Conservation (phyloP, 2,797 vertebrate genomes). For the Liparis tanakae region DNA sequence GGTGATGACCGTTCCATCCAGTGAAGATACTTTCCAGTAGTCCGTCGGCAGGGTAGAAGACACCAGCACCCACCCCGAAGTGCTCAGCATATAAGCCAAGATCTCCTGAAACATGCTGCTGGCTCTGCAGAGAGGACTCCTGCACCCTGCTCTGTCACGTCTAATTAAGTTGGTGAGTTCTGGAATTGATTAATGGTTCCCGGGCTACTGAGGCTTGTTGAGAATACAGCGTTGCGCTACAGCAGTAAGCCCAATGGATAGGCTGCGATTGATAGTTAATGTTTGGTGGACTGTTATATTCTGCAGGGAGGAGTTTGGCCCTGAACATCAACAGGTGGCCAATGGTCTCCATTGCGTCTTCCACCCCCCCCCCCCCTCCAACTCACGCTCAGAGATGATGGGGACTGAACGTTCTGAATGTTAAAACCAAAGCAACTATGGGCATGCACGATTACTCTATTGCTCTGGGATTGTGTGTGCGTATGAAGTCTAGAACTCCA, state of each 20-base stretch:
- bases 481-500: background rate
- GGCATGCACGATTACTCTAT: background rate
- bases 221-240: constrained; percentile 41
- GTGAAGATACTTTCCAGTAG: constrained; percentile 95
- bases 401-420: constrained; percentile 10
- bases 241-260: constrained; percentile 50
- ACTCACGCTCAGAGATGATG: constrained; percentile 16
- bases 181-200: constrained; percentile 32
- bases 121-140: constrained; percentile 62
- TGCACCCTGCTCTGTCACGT: constrained; percentile 7
- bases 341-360: constrained; percentile 55
- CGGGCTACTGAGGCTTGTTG: constrained; percentile 19
- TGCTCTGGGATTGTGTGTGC: background rate
- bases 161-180: constrained; percentile 16
- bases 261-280: constrained; percentile 76
- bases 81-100: constrained; percentile 86
- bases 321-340: constrained; percentile 61
- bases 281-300: constrained; percentile 74
- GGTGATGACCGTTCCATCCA: constrained; percentile 95
- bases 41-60: constrained; percentile 94
- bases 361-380: no score
- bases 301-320: constrained; percentile 76
- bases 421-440: constrained; percentile 15
- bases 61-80: constrained; percentile 92
- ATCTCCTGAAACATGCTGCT: constrained; percentile 89